Base-by-base conservation (phyloP, 2,797 vertebrate species). In the Botia almorhae region DNA sequence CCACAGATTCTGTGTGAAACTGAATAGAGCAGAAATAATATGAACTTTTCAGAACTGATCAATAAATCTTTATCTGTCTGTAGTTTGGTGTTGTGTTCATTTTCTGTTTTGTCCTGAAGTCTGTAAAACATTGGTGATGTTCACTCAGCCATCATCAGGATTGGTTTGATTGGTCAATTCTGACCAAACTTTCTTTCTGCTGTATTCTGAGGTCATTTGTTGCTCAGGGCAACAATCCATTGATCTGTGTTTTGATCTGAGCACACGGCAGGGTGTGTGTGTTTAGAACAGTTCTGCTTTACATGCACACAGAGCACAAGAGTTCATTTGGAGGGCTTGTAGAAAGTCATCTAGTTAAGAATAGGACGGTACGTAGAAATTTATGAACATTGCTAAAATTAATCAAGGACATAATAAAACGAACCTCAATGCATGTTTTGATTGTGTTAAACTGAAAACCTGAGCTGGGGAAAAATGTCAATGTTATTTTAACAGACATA, bases 141-240 rank as follows among this genome's bases (percentile, higher is more conserved):
- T 77, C 11, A 8, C 97, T 53, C 16, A 43, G 19, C 14, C 69
- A 74, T 39, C 33, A 70, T 26, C 6, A 21, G 23, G 85, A 94
- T 94, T 88, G 92, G 93, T 94, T 90, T 86, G 33, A 68, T 56
- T 16, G 0, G 83, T 85, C 48, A 71, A 83, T n/a, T 61, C 39
- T 51, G 69, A 77, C 51, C 48, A 70, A 6, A 50, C 26, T 19
- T 75, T 70, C 65, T 82, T 51, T 74, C 14, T 60, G 55, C 76
- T 75, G 81, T 86, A 89, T 76, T 85, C 79, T 26, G 65, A 89
- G 93, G 93, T 94, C 93, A 56, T 80, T 58, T 85, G 77, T 87
- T 76, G 86, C 93, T 92, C 81, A 16, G 69, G 91, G 93, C 68
- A 8, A 86, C 73, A 88, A 75, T 61, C 46, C 82, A 93, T 94